Evolutionary conservation across 2,797 vertebrate genomes (phyloP).

Genomic region (Amazonetta brasiliensis): DNA sequence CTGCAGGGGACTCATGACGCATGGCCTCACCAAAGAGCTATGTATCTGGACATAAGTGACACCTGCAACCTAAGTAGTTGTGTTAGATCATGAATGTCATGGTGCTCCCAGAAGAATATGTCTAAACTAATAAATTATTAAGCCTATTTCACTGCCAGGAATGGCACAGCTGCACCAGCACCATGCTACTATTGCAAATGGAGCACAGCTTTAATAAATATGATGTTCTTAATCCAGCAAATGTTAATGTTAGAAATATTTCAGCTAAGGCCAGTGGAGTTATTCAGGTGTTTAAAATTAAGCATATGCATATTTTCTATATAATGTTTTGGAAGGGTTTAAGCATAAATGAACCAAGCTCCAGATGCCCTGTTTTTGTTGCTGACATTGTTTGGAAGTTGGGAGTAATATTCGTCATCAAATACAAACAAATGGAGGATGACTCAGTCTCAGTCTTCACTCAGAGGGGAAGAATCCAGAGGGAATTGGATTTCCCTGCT

Average conservation of each 20-base stretch:
- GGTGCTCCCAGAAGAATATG: background rate
- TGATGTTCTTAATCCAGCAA: background rate
- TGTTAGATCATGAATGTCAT: background rate
- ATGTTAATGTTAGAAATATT: background rate
- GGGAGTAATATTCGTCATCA: conserved; percentile 34
- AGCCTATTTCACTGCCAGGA: background rate
- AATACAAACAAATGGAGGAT: conserved; percentile 47
- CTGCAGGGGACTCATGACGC: background rate
- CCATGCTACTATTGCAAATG: background rate
- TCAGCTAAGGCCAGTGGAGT: background rate
- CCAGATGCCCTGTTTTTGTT: conserved; percentile 23
- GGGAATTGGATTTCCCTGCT: conserved; percentile 41
- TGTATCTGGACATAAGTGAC: background rate
- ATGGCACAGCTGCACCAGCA: background rate
- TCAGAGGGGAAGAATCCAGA: conserved; percentile 20
- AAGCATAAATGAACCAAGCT: background rate
- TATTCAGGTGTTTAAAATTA: background rate
- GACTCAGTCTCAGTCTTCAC: conserved; percentile 29
- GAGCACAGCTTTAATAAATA: background rate
- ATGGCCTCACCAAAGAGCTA: background rate
- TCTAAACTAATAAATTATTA: background rate
- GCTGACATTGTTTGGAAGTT: conserved; percentile 40
- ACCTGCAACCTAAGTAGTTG: background rate
- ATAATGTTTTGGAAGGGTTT: background rate
- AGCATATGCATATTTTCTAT: background rate